phyloP scores from a whole-genome alignment of 2,113 vertebrate species.

The Nyctibius bracteatus region DNA sequence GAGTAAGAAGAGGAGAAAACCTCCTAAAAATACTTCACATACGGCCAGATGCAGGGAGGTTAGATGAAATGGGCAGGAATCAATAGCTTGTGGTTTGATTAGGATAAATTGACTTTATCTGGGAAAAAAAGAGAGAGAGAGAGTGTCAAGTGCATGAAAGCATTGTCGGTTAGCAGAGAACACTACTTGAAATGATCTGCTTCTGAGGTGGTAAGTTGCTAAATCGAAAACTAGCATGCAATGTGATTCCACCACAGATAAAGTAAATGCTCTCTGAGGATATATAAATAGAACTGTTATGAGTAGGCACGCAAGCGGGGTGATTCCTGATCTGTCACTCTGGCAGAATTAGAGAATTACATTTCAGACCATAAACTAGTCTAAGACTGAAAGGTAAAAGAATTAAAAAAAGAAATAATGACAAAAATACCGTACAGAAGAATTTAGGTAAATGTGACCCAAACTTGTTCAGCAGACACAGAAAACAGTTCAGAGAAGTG shows the following conservation, averaged over 20 bases:
- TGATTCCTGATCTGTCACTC: constrained; percentile 44
- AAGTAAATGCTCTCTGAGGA: constrained; percentile 39
- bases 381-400: neutral
- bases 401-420: neutral
- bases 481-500: neutral
- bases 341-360: neutral
- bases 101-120: constrained; percentile 35
- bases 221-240: constrained; percentile 44
- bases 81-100: constrained; percentile 34
- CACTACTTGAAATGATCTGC: constrained; percentile 6
- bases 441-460: neutral
- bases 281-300: constrained; percentile 51
- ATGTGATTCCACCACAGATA: constrained; percentile 55
- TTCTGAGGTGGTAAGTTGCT: constrained; percentile 38
- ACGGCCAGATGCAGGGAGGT: neutral
- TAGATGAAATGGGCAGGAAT: constrained; percentile 10
- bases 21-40: neutral
- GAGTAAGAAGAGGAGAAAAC: neutral
- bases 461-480: neutral
- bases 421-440: neutral
- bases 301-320: constrained; percentile 2
- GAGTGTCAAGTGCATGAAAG: neutral
- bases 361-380: neutral
- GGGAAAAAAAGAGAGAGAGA: neutral
- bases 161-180: neutral